Percentiles rank a stretch among this genome's conserved stretches.
Conservation (phyloP, 1,140 invertebrate species). For the Tribolium madens region DNA sequence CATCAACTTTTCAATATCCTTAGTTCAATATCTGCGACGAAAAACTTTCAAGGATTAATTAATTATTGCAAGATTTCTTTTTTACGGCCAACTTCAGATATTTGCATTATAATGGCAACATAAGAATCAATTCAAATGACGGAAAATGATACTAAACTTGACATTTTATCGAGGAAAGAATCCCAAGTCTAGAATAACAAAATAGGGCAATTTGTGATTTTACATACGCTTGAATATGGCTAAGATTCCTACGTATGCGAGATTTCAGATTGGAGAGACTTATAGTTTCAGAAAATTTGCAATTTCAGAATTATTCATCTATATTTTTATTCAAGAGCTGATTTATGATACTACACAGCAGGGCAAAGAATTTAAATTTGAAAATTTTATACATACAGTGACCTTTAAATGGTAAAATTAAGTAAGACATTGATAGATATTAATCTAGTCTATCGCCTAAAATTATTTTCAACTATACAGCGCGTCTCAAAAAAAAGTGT, state of each 20-base stretch:
- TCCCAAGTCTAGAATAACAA: neutral
- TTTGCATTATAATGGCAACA: conserved; percentile 30
- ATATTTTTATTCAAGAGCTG: neutral
- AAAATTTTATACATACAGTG: too few relatives aligned
- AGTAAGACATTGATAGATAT: too few relatives aligned
- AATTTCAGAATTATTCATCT: neutral
- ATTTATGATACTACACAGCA: too few relatives aligned
- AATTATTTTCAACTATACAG: too few relatives aligned
- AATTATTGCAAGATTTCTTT: conserved; percentile 27
- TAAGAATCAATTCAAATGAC: neutral
- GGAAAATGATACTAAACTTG: neutral
- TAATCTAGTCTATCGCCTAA: too few relatives aligned
- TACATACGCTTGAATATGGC: neutral
- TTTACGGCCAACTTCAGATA: conserved; percentile 15
- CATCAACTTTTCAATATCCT: conserved; percentile 36
- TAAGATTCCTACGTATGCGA: neutral
- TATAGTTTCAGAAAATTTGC: neutral
- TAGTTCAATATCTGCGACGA: conserved; percentile 22
- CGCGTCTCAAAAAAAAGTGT: too few relatives aligned
- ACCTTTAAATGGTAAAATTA: too few relatives aligned
- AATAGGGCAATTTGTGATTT: neutral
- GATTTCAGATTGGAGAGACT: neutral
- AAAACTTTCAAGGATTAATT: conserved; percentile 26
- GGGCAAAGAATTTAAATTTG: too few relatives aligned
- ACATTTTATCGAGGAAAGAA: neutral